Conservation (phyloP, 2,888 invertebrate genomes). For the Philereme vetulata region DNA sequence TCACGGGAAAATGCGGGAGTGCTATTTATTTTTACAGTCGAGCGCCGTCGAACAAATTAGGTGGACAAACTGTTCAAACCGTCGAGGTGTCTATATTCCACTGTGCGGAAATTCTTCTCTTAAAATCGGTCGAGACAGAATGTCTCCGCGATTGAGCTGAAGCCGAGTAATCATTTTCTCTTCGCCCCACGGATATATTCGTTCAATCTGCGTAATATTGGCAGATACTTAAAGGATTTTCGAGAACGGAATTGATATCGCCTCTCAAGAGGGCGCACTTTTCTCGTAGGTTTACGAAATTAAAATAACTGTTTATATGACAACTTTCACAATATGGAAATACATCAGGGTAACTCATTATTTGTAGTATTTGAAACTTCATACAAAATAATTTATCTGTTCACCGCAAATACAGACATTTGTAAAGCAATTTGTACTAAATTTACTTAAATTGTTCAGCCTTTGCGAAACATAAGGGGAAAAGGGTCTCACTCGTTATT, state of each 20-base stretch:
- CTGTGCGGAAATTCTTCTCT: slow-evolving; percentile 73
- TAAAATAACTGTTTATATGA: neutral
- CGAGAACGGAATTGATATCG: slow-evolving; percentile 52
- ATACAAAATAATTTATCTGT: slow-evolving; percentile 36
- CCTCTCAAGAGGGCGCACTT: slow-evolving; percentile 40
- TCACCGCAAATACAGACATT: slow-evolving; percentile 12
- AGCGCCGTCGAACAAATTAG: slow-evolving; percentile 82
- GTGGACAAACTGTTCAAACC: slow-evolving; percentile 82
- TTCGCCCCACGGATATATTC: slow-evolving; percentile 62
- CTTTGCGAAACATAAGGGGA: slow-evolving; percentile 43
- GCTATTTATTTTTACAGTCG: slow-evolving; percentile 83
- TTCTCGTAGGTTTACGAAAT: neutral
- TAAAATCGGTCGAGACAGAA: slow-evolving; percentile 65
- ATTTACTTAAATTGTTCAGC: slow-evolving; percentile 48
- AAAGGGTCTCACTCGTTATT: slow-evolving; percentile 42
- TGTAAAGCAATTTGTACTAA: slow-evolving; percentile 42
- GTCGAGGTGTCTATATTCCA: slow-evolving; percentile 80
- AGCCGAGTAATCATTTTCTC: slow-evolving; percentile 76
- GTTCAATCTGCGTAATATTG: slow-evolving; percentile 67
- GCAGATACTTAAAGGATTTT: slow-evolving; percentile 61
- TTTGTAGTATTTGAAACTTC: slow-evolving; percentile 4
- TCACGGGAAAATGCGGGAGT: slow-evolving; percentile 70
- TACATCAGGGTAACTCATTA: neutral
- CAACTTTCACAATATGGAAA: too few species aligned
- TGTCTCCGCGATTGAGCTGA: slow-evolving; percentile 67